Evolutionary conservation across 1,140 invertebrate genomes (phyloP).

Genomic region (Listronotus oregonensis): DNA sequence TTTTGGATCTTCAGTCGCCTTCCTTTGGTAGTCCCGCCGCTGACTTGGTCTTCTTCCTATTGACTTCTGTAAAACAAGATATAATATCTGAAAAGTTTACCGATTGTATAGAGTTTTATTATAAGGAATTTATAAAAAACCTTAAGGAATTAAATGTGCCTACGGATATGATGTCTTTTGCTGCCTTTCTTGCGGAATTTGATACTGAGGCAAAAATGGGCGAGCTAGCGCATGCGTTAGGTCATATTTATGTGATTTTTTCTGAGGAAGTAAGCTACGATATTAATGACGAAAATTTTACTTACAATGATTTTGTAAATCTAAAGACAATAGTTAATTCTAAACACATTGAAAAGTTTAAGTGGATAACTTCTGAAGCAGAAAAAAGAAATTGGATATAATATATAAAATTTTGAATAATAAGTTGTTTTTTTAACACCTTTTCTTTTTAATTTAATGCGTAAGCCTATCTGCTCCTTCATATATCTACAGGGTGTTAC

Average conservation of each 20-base stretch:
- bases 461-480: no score
- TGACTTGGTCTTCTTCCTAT: slow-evolving; percentile 62
- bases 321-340: not conserved
- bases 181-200: slow-evolving; percentile 30
- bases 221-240: slow-evolving; percentile 26
- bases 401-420: no score
- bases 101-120: slow-evolving; percentile 58
- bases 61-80: slow-evolving; percentile 55
- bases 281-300: not conserved
- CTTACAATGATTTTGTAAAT: not conserved
- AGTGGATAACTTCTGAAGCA: slow-evolving; percentile 21
- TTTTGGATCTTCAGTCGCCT: slow-evolving; percentile 20
- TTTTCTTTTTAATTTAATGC: no score
- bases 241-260: slow-evolving; percentile 14
- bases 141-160: slow-evolving; percentile 22
- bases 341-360: slow-evolving; percentile 20
- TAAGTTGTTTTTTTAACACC: no score
- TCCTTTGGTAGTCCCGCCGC: slow-evolving; percentile 54
- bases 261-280: slow-evolving; percentile 2
- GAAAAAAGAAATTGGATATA: slow-evolving; percentile 18
- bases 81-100: slow-evolving; percentile 53
- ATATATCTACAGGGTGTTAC: no score
- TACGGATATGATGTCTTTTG: slow-evolving; percentile 5
- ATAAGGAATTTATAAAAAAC: slow-evolving; percentile 41
- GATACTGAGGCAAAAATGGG: not conserved